Conservation (phyloP, 1,140 invertebrate genomes). For the Drosophila willistoni region DNA sequence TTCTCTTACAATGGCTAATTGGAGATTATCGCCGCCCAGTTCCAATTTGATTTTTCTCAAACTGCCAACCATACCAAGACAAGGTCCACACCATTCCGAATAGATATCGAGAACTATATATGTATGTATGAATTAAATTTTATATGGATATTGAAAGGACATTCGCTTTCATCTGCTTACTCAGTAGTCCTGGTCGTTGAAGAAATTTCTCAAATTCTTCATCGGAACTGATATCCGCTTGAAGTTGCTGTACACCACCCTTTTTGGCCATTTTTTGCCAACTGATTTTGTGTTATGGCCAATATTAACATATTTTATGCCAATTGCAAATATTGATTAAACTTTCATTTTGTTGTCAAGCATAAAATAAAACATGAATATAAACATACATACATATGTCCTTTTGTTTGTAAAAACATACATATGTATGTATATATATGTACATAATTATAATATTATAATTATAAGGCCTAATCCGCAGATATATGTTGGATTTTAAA, state of each 20-base stretch:
- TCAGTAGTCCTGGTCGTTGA: slow-evolving; percentile 90
- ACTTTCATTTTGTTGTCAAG: slow-evolving; percentile 39
- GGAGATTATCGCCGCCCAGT: slow-evolving; percentile 92
- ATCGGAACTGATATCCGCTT: slow-evolving; percentile 91
- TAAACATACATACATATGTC: background rate
- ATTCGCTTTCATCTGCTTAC: slow-evolving; percentile 83
- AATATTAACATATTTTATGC: slow-evolving; percentile 25
- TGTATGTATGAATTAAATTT: background rate
- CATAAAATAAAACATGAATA: slow-evolving; percentile 10
- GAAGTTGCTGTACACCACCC: slow-evolving; percentile 88
- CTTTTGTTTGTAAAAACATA: no score
- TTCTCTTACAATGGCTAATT: slow-evolving; percentile 84
- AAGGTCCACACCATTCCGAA: slow-evolving; percentile 96
- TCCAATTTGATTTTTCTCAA: slow-evolving; percentile 95
- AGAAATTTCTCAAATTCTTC: slow-evolving; percentile 94
- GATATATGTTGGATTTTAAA: no score
- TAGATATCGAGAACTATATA: slow-evolving; percentile 85
- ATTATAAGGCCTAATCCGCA: no score
- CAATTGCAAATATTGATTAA: slow-evolving; percentile 42
- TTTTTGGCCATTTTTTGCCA: slow-evolving; percentile 86
- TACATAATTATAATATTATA: no score
- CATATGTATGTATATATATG: no score
- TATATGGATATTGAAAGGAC: background rate
- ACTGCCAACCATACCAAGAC: slow-evolving; percentile 92
- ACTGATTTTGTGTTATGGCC: slow-evolving; percentile 37